Conservation (phyloP, 2,113 vertebrate genomes). For the Aythya baeri region DNA sequence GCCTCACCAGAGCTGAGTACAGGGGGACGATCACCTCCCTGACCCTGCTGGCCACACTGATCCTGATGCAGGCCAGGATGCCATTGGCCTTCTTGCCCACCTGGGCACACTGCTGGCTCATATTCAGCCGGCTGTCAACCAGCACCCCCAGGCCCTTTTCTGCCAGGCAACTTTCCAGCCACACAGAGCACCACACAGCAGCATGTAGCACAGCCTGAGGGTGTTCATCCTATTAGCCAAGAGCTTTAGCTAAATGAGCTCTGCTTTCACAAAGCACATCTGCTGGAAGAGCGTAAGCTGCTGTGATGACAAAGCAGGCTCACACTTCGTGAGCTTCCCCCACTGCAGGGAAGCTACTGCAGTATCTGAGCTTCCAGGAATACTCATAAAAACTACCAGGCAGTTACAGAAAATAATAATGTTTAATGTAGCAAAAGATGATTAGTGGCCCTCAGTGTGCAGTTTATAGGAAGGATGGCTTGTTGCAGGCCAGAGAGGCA, state of each 20-base stretch:
- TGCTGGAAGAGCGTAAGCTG: background rate
- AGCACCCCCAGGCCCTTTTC: background rate
- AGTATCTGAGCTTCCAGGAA: constrained; percentile 31
- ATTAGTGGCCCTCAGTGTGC: constrained; percentile 44
- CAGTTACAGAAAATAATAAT: constrained; percentile 63
- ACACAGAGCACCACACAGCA: background rate
- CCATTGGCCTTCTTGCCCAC: background rate
- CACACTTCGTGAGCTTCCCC: background rate
- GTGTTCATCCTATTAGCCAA: background rate
- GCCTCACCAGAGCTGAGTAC: background rate
- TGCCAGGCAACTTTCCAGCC: background rate
- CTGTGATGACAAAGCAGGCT: background rate
- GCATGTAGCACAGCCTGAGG: background rate
- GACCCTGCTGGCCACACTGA: background rate
- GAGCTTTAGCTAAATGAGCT: background rate
- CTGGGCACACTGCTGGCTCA: background rate
- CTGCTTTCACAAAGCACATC: background rate
- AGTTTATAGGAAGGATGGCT: background rate
- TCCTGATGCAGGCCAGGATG: background rate
- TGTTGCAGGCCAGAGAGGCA: background rate
- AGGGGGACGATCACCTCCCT: background rate
- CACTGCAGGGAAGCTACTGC: background rate
- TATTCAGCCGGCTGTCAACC: background rate
- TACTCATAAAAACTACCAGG: constrained; percentile 52
- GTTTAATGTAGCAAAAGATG: constrained; percentile 66